Base-by-base conservation (phyloP, 2,797 vertebrate genomes). In the Propithecus deckenii region DNA sequence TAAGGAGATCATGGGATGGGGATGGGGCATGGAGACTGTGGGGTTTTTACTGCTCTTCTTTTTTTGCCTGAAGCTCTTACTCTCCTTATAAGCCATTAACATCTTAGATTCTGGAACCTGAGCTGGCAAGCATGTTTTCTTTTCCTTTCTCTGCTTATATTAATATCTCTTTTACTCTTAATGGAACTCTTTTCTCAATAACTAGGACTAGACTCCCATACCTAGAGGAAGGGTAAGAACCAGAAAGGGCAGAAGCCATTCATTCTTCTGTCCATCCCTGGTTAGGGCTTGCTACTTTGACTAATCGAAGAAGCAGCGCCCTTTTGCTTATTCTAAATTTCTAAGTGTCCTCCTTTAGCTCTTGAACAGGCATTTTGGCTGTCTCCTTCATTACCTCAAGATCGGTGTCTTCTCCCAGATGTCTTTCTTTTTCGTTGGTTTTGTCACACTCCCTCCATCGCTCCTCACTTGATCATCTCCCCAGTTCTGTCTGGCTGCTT, bases 261-360 rank as follows among this genome's bases (percentile, higher is more conserved):
- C 9, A 5, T 86, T 30, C 9, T 74, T 48, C 30, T 11, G 7
- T 55, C 50, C 35, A 7, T 92, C 13, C 41, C 63, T n/a, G 63
- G 15, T 69, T n/a, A 43, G 23, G 2, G 9, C 48, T 59, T 89
- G 52, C 8, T 52, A 52, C 75, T 75, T 94, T 48, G 83, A 41
- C 52, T 86, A 30, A 43, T 22, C 10, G 7, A 71, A 76, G 30
- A 46, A 67, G 59, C 67, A 32, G 48, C 14, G 0, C 67, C 20
- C 12, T 63, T 92, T 63, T 81, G 25, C 48, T 85, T 85, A 17
- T 50, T 95, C 12, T 59, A 52, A 25, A n/a, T 85, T 84, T 89
- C 48, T 74, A 5, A 79, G 7, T 76, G n/a, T 2, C 28, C 13
- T 15, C 50, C 38, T 30, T n/a, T 35, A 59, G n/a, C 57, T 85